phyloP scores from a whole-genome alignment of 2,113 vertebrate genomes.

The Sceloporus tristichus region DNA sequence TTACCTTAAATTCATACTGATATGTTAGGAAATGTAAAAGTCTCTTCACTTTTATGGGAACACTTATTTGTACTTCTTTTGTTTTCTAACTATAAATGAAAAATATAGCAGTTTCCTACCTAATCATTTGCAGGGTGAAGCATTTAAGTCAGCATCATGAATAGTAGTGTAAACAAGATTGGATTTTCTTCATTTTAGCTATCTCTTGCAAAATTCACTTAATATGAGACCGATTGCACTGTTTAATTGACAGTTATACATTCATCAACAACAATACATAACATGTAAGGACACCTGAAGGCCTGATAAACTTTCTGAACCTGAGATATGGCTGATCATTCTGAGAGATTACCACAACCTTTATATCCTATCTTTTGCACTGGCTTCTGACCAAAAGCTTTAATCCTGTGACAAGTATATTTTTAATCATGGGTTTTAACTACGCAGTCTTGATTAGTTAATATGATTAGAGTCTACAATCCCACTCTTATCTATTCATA shows the following conservation, averaged over 20 bases:
- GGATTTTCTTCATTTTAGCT: background rate
- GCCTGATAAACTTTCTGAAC: background rate
- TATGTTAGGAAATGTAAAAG: background rate
- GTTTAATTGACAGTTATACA: background rate
- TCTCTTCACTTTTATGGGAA: background rate
- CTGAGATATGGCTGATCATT: background rate
- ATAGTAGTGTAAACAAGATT: too few species aligned
- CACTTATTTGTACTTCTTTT: background rate
- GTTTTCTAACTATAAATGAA: background rate
- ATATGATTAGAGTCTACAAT: conserved; percentile 1
- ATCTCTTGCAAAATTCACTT: background rate
- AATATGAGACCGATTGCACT: background rate
- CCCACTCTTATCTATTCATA: background rate
- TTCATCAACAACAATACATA: background rate
- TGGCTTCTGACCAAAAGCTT: conserved; percentile 11
- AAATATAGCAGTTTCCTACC: background rate
- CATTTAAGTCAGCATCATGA: background rate
- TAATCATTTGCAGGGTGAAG: background rate
- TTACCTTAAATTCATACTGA: conserved; percentile 14
- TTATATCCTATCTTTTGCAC: background rate
- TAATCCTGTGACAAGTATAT: conserved; percentile 8
- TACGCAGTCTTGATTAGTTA: background rate
- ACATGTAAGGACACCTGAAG: background rate
- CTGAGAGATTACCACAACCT: background rate
- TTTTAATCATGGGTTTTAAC: conserved; percentile 3